A percentile compares a stretch with the other conserved stretches of the same genome.
phyloP scores from a whole-genome alignment of 92 coral and sea anemone genomes.

The Epizoanthus fatuus region DNA sequence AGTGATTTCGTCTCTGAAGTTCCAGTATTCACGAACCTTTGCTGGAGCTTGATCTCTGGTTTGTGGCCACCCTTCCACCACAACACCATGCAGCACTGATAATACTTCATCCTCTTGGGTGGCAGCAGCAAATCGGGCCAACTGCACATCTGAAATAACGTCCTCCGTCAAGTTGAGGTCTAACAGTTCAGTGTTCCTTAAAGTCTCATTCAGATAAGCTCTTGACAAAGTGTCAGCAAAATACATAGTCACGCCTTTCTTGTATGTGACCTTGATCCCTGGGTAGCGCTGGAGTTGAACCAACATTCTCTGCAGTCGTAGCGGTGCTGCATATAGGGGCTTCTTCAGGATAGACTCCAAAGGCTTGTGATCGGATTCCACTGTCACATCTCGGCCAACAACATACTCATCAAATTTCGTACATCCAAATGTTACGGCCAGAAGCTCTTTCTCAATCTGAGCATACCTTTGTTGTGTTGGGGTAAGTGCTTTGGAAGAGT shows the following conservation, averaged over 20 bases:
- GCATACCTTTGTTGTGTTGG: not conserved
- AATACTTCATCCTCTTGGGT: not conserved
- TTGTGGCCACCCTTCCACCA: not conserved
- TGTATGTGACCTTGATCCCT: not conserved
- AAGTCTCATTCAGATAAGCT: not conserved
- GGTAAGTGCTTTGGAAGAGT: not conserved
- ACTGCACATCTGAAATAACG: not conserved
- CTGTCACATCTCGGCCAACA: not conserved
- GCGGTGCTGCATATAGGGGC: not conserved
- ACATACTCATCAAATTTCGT: not conserved
- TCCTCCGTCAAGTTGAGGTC: not conserved
- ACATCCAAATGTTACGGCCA: not conserved
- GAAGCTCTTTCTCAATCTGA: not conserved
- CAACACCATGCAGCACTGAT: not conserved
- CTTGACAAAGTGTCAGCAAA: not conserved
- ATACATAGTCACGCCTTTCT: not conserved
- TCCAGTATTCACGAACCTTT: conserved; percentile 26
- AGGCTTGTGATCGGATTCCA: not conserved
- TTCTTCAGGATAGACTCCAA: not conserved
- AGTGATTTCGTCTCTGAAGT: conserved; percentile 20
- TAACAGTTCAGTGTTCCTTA: not conserved
- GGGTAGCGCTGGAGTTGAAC: not conserved
- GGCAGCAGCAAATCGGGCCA: not conserved
- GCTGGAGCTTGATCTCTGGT: conserved; percentile 20
- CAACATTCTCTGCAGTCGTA: not conserved